Evolutionary conservation across 92 coral and sea anemone genomes (phyloP).

Genomic region (Heteractis magnifica): DNA sequence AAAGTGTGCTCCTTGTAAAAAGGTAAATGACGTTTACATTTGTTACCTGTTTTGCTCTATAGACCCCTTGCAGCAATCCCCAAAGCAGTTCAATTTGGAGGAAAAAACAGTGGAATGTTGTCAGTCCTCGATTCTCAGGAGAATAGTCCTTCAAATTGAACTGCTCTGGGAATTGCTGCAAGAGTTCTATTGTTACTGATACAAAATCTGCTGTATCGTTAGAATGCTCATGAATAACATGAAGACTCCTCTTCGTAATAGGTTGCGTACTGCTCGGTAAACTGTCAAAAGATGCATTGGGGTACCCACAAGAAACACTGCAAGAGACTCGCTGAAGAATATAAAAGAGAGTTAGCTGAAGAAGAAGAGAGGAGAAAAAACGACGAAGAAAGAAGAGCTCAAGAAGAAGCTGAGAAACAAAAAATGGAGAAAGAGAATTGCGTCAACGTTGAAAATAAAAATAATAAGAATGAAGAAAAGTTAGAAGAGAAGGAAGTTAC

Average conservation of each 20-base stretch:
- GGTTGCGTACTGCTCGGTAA: slow-evolving; percentile 88
- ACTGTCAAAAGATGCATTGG: slow-evolving; percentile 97
- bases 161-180: no score
- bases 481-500: background rate
- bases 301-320: slow-evolving; percentile 90
- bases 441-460: slow-evolving; percentile 8
- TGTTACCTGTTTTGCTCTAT: no score
- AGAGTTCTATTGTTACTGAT: background rate
- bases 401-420: slow-evolving; percentile 16
- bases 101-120: no score
- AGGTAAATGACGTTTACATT: slow-evolving; percentile 33
- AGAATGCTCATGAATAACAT: background rate
- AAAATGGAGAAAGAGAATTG: background rate
- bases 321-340: slow-evolving; percentile 64
- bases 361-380: slow-evolving; percentile 53
- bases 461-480: background rate
- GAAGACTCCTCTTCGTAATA: slow-evolving; percentile 12
- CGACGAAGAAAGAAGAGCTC: slow-evolving; percentile 31
- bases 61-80: no score
- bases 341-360: slow-evolving; percentile 50
- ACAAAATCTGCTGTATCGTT: background rate
- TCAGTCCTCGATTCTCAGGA: no score
- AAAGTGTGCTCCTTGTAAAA: slow-evolving; percentile 90
- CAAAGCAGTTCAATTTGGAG: no score
- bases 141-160: no score